Base-by-base conservation (phyloP, 2,797 vertebrate genomes). In the Nasua narica region DNA sequence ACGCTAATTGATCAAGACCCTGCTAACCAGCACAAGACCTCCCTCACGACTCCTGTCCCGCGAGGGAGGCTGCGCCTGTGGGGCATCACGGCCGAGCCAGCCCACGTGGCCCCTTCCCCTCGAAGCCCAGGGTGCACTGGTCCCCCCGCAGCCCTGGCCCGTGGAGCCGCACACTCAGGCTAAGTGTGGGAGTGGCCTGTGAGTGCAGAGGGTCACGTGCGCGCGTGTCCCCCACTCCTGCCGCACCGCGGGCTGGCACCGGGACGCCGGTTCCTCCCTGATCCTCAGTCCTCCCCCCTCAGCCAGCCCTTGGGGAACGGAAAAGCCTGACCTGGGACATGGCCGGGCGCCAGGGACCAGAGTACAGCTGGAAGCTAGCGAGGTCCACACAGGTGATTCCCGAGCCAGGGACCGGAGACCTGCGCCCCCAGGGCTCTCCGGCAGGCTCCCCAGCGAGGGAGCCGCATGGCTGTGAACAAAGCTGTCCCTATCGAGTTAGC, bases 1-100 rank as follows among this genome's bases (percentile, higher is more conserved):
- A 97, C 97, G 95, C 97, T 87, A 95, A 95, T 98, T 98, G 98
- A 99, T 98, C 97, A 98, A 98, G 95, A 98, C 92, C 79, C 95
- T 16, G 74, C 96, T 98, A 97, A 98, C 97, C 89, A 95, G 96
- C 93, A 94, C 93, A 95, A 95, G 74, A 52, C 29, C 93, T 65
- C 95, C 95, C 52, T 86, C 29, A 18, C 7, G 16, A 46, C 88
- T 65, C 52, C 40, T 25, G 67, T 8, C 2, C 23, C 3, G 5
- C 23, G 62, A 56, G 46, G 14, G 62, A 76, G 32, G 1, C 23
- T 37, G 78, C 1, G 0, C 60, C 62, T 52, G 7, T 1, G 37
- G 77, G 62, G 67, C 76, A n/a, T 0, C 35, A 37, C 46, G 46
- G 92, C 77, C 35, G 29, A 54, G 35, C 9, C 40, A 77, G 87